Percentiles rank a stretch among this genome's conserved stretches.
phyloP scores from a whole-genome alignment of 2,888 invertebrate genomes.

The Autographa pulchrina region DNA sequence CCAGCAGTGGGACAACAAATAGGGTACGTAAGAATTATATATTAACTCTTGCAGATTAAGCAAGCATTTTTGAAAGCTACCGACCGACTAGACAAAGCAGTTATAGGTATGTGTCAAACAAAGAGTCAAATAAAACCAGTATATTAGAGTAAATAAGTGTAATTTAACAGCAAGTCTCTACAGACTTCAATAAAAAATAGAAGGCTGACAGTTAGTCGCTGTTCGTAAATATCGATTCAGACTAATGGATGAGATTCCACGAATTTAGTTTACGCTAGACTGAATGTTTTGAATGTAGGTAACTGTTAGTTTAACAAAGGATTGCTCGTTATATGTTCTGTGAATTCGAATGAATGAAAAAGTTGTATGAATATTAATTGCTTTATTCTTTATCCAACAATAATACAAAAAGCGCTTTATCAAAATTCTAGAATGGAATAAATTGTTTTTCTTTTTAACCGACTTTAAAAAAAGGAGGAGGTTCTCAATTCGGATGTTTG shows the following conservation, averaged over 20 bases:
- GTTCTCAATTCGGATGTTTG: no score
- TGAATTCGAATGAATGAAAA: neutral
- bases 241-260: constrained; percentile 2
- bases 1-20: no score
- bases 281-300: neutral
- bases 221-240: constrained; percentile 2
- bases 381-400: neutral
- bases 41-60: no score
- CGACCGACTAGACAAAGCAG: neutral
- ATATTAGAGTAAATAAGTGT: neutral
- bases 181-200: neutral
- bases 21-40: no score
- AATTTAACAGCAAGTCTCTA: neutral
- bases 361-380: constrained; percentile 1
- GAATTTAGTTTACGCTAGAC: constrained; percentile 6
- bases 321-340: neutral
- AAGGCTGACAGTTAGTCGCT: neutral
- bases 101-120: neutral
- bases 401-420: no score
- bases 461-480: no score
- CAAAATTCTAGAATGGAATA: no score
- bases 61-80: no score
- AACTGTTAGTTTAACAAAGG: constrained; percentile 6
- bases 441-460: no score
- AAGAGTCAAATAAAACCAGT: neutral